Conservation (phyloP, 92 coral and sea anemone genomes). For the Muricea muricata region DNA sequence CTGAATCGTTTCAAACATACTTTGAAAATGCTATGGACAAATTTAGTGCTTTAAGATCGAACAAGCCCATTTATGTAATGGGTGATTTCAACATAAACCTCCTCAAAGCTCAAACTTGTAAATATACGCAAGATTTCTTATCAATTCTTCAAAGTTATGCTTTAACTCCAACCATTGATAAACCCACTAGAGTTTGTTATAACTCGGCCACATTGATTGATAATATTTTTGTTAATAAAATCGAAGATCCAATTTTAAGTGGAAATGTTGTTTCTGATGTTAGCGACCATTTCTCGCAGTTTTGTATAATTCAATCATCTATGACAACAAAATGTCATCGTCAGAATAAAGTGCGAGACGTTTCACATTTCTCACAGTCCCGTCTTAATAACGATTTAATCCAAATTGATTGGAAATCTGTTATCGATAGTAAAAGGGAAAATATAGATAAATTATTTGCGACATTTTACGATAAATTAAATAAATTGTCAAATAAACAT, state of each 20-base stretch:
- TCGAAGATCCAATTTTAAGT: slow-evolving; percentile 8
- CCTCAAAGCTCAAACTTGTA: slow-evolving; percentile 28
- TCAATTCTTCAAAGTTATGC: slow-evolving; percentile 36
- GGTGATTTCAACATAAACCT: slow-evolving; percentile 30
- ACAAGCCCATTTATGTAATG: background rate
- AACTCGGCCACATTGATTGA: slow-evolving; percentile 55
- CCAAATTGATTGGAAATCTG: slow-evolving; percentile 9
- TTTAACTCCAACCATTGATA: slow-evolving; percentile 52
- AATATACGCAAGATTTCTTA: slow-evolving; percentile 11
- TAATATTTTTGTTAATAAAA: slow-evolving; percentile 41
- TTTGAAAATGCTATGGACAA: slow-evolving; percentile 21
- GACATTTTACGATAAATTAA: slow-evolving; percentile 43
- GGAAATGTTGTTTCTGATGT: slow-evolving; percentile 53
- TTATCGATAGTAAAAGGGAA: background rate
- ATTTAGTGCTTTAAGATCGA: background rate
- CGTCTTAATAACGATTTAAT: slow-evolving; percentile 40
- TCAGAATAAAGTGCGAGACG: slow-evolving; percentile 38
- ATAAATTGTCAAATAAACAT: slow-evolving; percentile 54
- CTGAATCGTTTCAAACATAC: slow-evolving; percentile 25
- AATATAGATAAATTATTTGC: slow-evolving; percentile 50
- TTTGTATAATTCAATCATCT: slow-evolving; percentile 24
- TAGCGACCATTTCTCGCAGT: slow-evolving; percentile 59
- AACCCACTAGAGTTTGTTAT: slow-evolving; percentile 53
- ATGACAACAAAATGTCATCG: background rate
- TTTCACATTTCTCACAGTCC: slow-evolving; percentile 32